Base-by-base conservation (phyloP, 2,888 invertebrate genomes). In the Erannis defoliaria region DNA sequence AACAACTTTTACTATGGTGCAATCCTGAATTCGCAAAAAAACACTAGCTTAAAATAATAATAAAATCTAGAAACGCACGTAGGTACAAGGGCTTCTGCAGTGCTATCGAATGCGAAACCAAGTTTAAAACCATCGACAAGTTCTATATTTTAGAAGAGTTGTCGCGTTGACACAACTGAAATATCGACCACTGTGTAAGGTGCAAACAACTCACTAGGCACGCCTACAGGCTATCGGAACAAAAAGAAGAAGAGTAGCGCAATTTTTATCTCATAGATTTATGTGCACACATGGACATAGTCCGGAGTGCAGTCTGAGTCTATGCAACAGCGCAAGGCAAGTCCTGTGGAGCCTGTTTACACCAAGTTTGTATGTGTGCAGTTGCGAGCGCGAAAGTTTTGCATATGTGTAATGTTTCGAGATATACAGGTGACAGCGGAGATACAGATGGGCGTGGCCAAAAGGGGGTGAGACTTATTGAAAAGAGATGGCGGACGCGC, bases 401-500 rank as follows among this genome's bases (percentile, higher is more conserved):
- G 92, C 92, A 93, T 93, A 92, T 92, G 93, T 93, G 91, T 93
- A 93, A 93, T 92, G 92, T 91, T 92, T 91, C 88, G 86, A 90
- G 91, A 90, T 93, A 91, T 87, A 91, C 93, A 92, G 93, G 92
- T 92, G 92, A 93, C 92, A 92, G 86, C 84, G 85, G 85, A 88
- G 89, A 86, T 89, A 89, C 88, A 83, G 85, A 79, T 90, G 85
- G 92, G 92, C 92, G 92, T 88, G 86, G 91, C 90, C 75, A 80
- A 80, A 77, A 84, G 86, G 83, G 90, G 90, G 88, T 89, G 82
- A 90, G 81, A 90, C 85, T 88, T 90, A 92, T 90, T 85, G 90
- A 90, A 93, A 88, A 91, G 93, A 93, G 93, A 93, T 89, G 91
- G 90, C 90, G 82, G 88, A 89, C 90, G 84, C 71, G 83, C 92